These are phyloP conservation scores for Aricia agestis DNA, from an alignment of 1,140 invertebrate genomes.

Conservation along the genomic window DNA sequence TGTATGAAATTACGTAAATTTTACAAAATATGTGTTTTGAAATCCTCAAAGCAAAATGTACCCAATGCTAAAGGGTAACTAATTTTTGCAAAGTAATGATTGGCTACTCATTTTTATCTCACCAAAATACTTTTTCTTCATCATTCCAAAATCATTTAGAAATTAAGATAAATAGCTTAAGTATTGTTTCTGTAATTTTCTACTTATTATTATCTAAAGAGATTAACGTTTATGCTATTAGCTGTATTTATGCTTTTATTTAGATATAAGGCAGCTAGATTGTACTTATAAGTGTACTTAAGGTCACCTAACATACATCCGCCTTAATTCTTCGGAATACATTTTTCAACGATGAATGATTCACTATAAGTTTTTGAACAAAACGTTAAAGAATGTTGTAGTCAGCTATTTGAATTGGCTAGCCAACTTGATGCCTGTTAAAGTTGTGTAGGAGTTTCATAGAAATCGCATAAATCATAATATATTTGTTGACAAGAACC, in stretches of 20 bases:
- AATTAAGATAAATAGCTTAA: neutral
- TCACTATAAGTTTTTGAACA: neutral
- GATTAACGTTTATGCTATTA: neutral
- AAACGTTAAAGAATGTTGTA: too few relatives aligned
- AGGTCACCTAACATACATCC: neutral
- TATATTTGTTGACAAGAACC: too few relatives aligned
- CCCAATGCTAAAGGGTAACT: too few relatives aligned
- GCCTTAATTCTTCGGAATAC: neutral
- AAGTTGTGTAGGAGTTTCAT: too few relatives aligned
- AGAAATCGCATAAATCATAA: too few relatives aligned
- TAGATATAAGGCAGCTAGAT: neutral
- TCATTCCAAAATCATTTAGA: constrained; percentile 10
- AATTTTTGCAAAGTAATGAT: too few relatives aligned
- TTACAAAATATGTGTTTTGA: too few relatives aligned
- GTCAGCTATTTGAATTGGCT: too few relatives aligned
- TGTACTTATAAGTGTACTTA: constrained; percentile 11
- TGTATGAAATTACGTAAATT: neutral
- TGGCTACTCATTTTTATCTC: too few relatives aligned
- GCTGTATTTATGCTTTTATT: constrained; percentile 12
- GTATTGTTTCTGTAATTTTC: neutral
- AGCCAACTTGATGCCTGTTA: too few relatives aligned
- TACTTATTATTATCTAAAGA: neutral
- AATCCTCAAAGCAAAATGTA: too few relatives aligned
- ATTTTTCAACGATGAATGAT: neutral
- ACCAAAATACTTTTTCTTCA: neutral